These are phyloP conservation scores for Brachionus manjavacas DNA, from an alignment of 1,140 invertebrate genomes.

Conservation along the genomic window DNA sequence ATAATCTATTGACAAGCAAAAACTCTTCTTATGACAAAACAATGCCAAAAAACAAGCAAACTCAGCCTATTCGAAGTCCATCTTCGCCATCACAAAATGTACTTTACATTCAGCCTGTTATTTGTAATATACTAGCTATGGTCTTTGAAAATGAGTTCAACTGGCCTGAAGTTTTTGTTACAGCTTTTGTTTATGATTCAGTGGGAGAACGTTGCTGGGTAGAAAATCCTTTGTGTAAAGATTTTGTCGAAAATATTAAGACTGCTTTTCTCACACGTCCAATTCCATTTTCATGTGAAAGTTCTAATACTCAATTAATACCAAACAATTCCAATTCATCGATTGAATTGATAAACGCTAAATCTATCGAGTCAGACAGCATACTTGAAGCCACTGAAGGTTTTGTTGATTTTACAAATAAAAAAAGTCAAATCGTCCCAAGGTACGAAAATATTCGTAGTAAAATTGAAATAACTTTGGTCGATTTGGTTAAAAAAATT, in stretches of 20 bases:
- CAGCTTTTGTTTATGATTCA: constrained; percentile 85
- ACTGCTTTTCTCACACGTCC: constrained; percentile 79
- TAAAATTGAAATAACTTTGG: background rate
- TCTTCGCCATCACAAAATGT: background rate
- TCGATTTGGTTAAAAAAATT: constrained; percentile 9
- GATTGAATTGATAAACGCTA: background rate
- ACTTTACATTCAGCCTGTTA: constrained; percentile 56
- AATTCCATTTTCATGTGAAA: constrained; percentile 57
- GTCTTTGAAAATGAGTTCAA: constrained; percentile 67
- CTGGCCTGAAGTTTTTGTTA: constrained; percentile 62
- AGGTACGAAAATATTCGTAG: background rate
- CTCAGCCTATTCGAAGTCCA: background rate
- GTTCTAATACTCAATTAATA: background rate
- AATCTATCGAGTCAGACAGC: background rate
- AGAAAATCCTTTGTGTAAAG: constrained; percentile 80
- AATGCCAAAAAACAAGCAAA: background rate
- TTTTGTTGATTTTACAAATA: background rate
- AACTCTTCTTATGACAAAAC: background rate
- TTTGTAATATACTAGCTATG: constrained; percentile 75
- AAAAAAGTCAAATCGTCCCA: background rate
- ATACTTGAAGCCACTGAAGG: background rate
- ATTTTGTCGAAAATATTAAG: constrained; percentile 84
- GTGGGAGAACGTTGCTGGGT: constrained; percentile 85
- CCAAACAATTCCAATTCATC: background rate
- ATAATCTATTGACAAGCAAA: background rate